Evolutionary conservation across 2,888 invertebrate species (phyloP).

Genomic region (Alloscopus bannaensis): DNA sequence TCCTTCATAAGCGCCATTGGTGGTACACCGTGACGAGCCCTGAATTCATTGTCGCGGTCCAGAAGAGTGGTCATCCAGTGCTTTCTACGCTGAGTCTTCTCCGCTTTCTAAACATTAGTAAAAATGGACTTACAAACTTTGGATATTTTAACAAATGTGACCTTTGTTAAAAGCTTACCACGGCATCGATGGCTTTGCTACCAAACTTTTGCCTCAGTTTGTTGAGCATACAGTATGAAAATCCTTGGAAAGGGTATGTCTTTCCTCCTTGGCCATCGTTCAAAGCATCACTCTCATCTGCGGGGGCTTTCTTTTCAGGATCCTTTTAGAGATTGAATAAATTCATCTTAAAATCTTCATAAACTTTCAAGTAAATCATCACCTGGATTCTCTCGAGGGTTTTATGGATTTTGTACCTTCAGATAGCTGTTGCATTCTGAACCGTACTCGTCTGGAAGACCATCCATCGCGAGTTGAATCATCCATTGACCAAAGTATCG

Average conservation of each 20-base stretch:
- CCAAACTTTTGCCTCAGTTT: conserved; percentile 9
- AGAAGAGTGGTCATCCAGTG: conserved; percentile 44
- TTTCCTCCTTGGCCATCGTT: conserved; percentile 13
- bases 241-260: conserved; percentile 24
- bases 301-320: not conserved
- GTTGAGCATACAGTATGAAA: conserved; percentile 26
- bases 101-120: conserved; percentile 15
- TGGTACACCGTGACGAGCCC: conserved; percentile 37
- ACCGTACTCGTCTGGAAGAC: not conserved
- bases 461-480: not conserved
- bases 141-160: not conserved
- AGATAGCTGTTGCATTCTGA: not conserved
- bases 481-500: conserved; percentile 25
- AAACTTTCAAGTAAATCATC: no score
- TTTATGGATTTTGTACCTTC: no score
- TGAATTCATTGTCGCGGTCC: conserved; percentile 52
- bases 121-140: not conserved
- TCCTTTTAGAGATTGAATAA: no score
- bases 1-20: conserved; percentile 29
- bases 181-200: conserved; percentile 29
- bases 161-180: not conserved
- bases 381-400: no score
- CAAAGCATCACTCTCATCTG: conserved; percentile 31
- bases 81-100: conserved; percentile 19
- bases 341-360: no score